Base-by-base conservation (phyloP, 2,888 invertebrate species). In the Saturnia pavonia region DNA sequence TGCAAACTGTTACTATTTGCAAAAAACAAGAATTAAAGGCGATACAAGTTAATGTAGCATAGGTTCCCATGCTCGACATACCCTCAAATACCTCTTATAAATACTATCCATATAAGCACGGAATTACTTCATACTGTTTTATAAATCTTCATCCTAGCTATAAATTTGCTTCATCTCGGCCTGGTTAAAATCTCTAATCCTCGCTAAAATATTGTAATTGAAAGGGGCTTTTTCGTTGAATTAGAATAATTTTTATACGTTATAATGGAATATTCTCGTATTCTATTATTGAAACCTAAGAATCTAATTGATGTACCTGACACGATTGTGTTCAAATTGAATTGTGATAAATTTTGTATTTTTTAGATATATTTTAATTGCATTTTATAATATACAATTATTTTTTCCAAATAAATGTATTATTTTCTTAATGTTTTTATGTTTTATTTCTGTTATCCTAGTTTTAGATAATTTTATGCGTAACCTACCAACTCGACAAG, bases 301-400 rank as follows among this genome's bases (percentile, higher is more conserved):
- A 65, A 65, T 63, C n/a, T 65, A 69, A 45, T 40, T n/a, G 77
- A 57, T 42, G 80, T 82, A 82, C 85, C 81, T 82, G 82, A 80
- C 76, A 74, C 70, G 67, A 69, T 40, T 73, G 74, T 78, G 76
- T 78, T 75, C 72, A 78, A 78, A 76, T 71, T 74, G 72, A 71
- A 79, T 81, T 87, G 86, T 88, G 85, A 87, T 86, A 82, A 72
- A 75, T 40, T 57, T 57, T 40, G 48, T 48, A 76, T 78, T 77
- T 71, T 75, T 73, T 75, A 72, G 75, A 22, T 68, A 63, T 75
- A 78, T 76, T 77, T 42, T 82, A 82, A 82, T 83, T 78, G 75
- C 72, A 80, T 79, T 77, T 77, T 79, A 74, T 83, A 78, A 79
- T 75, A 60, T 71, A 73, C 76, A 76, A 77, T 51, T 51, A 51